Evolutionary conservation across 2,797 vertebrate genomes (phyloP).

Genomic region (Rhynchotus rufescens): DNA sequence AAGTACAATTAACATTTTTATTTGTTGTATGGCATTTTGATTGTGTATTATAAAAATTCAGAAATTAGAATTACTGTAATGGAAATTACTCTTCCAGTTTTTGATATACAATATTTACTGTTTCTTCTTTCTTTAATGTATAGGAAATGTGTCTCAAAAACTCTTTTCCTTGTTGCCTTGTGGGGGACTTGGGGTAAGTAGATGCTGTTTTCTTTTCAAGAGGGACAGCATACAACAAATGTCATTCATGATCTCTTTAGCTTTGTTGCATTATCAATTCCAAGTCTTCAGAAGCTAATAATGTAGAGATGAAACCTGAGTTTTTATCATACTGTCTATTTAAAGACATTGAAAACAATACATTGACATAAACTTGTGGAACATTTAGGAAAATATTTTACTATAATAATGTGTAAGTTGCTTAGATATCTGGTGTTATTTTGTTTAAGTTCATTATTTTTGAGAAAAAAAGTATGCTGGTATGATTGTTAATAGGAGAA

Average conservation of each 20-base stretch:
- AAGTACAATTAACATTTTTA: neutral
- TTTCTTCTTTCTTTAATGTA: slow-evolving; percentile 40
- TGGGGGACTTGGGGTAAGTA: slow-evolving; percentile 85
- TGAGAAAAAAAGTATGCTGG: neutral
- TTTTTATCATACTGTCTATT: neutral
- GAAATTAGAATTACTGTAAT: neutral
- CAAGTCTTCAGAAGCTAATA: neutral
- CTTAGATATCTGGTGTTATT: neutral
- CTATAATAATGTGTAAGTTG: neutral
- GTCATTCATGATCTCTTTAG: neutral
- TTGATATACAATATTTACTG: neutral
- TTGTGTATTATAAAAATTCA: neutral
- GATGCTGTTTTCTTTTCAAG: neutral
- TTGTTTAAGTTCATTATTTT: neutral
- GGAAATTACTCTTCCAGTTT: neutral
- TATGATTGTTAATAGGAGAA: neutral
- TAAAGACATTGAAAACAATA: neutral
- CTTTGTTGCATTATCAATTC: neutral
- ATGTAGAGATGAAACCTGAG: neutral
- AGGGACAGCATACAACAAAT: neutral
- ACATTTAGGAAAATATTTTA: neutral
- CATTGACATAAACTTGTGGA: neutral
- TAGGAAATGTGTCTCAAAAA: slow-evolving; percentile 79
- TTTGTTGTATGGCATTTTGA: neutral
- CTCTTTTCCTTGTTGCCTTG: slow-evolving; percentile 83